phyloP scores from a whole-genome alignment of 2,888 invertebrate species.

The Chrysolina americana region DNA sequence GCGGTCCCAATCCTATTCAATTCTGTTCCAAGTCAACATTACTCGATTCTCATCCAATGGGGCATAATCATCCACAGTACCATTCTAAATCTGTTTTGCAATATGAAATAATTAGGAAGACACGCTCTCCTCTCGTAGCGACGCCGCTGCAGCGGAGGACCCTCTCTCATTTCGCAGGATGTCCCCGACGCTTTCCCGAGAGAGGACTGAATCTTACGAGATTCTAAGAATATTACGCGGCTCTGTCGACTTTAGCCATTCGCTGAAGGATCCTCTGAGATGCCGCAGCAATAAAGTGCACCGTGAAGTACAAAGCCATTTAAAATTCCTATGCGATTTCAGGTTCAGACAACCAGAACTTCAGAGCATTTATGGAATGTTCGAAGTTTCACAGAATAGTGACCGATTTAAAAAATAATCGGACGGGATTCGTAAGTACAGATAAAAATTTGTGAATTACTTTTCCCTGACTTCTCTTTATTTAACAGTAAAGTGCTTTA shows the following conservation, averaged over 20 bases:
- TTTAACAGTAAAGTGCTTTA: neutral
- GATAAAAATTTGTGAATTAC: slow-evolving; percentile 1
- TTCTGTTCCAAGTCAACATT: too few relatives aligned
- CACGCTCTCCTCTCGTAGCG: neutral
- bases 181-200: neutral
- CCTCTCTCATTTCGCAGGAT: neutral
- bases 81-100: too few relatives aligned
- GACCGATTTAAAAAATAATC: neutral
- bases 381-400: slow-evolving; percentile 9
- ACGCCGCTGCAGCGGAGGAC: neutral
- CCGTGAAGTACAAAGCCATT: slow-evolving; percentile 25
- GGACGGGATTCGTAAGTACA: neutral
- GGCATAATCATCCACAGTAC: too few relatives aligned
- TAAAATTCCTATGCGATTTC: slow-evolving; percentile 21
- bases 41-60: too few relatives aligned
- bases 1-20: too few relatives aligned
- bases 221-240: slow-evolving; percentile 2
- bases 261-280: slow-evolving; percentile 9
- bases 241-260: neutral
- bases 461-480: neutral
- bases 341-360: slow-evolving; percentile 4
- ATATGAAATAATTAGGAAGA: too few relatives aligned
- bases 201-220: neutral
- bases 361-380: slow-evolving; percentile 24
- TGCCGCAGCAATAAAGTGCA: slow-evolving; percentile 5